Evolutionary conservation across 2,888 invertebrate species (phyloP), one percentile per base, ranked within the genome.

Genomic region (Horisme vitalbata): DNA sequence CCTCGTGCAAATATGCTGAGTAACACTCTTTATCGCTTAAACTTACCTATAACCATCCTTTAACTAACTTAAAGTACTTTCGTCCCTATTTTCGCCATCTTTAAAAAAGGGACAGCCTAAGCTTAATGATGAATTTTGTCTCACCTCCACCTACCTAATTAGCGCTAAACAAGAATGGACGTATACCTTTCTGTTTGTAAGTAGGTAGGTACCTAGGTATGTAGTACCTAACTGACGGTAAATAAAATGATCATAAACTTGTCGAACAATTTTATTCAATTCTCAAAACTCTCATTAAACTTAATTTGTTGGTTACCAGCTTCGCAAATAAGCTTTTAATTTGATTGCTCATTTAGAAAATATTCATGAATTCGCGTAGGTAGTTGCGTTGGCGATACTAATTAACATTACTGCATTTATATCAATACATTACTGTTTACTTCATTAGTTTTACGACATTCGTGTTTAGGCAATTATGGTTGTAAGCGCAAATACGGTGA

Each of bases 321-420:
- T 36, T 35, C 27, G 20, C 39, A 44, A 49, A 43, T 43, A 30
- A 48, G 13, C 35, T 26, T 46, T 47, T 41, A 30, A 23, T 38
- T 47, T 34, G 38, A 35, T 39, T 39, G 34, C 38, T 44, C 37
- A 33, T 48, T 48, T 31, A 28, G 31, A 39, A 44, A 44, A 49
- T 49, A 49, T 49, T 49, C 34, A 49, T 38, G 43, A 38, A 39
- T 39, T 41, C 43, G 44, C 21, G 45, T 45, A 38, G 45, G 37
- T 45, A 44, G 31, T 50, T 53, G 52, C 52, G 34, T 48, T 43
- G 51, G 30, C 55, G 36, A 45, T 55, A 50, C 50, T 61, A 55
- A 64, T 59, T 52, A 57, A 47, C 38, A 41, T 53, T 52, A 41
- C 57, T 68, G 48, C 52, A 68, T 68, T 61, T 65, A 55, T 59